These are phyloP conservation scores for Thysanoteuthis rhombus DNA, from an alignment of 2,888 invertebrate genomes.

Conservation along the genomic window DNA sequence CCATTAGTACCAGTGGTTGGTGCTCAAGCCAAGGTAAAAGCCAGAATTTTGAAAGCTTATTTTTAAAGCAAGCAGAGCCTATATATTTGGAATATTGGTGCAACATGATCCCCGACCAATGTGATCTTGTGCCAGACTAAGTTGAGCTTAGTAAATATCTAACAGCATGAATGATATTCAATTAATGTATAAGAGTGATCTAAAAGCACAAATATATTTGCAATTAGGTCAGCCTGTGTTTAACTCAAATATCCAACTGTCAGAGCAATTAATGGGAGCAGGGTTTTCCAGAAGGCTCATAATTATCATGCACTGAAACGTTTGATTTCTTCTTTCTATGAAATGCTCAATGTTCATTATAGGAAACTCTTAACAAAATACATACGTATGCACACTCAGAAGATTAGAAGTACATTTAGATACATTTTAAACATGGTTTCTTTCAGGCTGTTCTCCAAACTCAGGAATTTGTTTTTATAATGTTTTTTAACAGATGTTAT, in stretches of 20 bases:
- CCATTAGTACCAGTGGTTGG: too few relatives aligned
- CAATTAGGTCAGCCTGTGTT: not conserved
- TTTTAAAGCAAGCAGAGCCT: too few relatives aligned
- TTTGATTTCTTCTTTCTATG: too few relatives aligned
- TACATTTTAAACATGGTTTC: not conserved
- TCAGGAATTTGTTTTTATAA: not conserved
- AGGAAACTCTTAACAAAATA: not conserved
- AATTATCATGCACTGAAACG: too few relatives aligned
- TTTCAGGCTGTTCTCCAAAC: not conserved
- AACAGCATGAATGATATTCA: not conserved
- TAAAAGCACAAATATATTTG: not conserved
- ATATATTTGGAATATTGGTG: too few relatives aligned
- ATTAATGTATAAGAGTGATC: not conserved
- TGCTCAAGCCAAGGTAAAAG: too few relatives aligned
- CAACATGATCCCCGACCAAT: not conserved
- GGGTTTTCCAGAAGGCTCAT: not conserved
- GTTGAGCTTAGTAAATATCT: not conserved
- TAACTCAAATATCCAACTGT: not conserved
- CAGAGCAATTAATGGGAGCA: not conserved
- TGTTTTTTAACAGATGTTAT: not conserved
- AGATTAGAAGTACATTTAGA: not conserved
- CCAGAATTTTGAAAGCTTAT: too few relatives aligned
- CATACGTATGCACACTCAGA: not conserved
- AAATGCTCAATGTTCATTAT: too few relatives aligned
- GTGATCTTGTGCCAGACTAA: not conserved